phyloP scores from a whole-genome alignment of 92 coral and sea anemone genomes.

The Zoanthus gigantus region DNA sequence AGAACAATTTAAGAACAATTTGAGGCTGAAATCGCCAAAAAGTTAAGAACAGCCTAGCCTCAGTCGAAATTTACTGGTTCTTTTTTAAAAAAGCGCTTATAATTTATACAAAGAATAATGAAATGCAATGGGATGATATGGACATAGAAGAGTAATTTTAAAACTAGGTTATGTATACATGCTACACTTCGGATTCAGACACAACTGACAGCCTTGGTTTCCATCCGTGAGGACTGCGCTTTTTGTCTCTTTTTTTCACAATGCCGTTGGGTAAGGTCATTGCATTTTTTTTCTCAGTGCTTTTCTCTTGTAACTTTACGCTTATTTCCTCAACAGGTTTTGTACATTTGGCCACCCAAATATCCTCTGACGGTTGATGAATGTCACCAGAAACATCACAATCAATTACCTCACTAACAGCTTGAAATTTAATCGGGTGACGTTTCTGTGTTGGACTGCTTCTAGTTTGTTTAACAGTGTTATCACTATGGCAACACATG shows the following conservation, averaged over 20 bases:
- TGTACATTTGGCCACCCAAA: conserved; percentile 17
- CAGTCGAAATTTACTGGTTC: too few species aligned
- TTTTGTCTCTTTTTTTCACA: conserved; percentile 37
- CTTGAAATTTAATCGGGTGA: background rate
- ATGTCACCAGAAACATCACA: background rate
- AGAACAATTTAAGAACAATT: too few species aligned
- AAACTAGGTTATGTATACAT: too few species aligned
- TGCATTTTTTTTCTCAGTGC: background rate
- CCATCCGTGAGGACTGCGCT: conserved; percentile 71
- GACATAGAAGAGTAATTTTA: too few species aligned
- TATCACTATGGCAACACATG: conserved; percentile 11
- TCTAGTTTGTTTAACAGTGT: background rate
- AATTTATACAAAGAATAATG: too few species aligned
- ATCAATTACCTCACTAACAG: background rate
- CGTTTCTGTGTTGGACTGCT: background rate
- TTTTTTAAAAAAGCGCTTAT: too few species aligned
- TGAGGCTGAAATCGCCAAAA: too few species aligned
- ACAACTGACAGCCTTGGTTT: conserved; percentile 83
- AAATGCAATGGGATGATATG: too few species aligned
- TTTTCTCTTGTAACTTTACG: background rate
- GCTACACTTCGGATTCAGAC: conserved; percentile 69
- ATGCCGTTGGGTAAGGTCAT: background rate
- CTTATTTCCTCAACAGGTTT: background rate
- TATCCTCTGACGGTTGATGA: background rate
- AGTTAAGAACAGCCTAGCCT: too few species aligned